Base-by-base conservation (phyloP, 2,888 invertebrate species). In the Hirtodrosophila trivittata region DNA sequence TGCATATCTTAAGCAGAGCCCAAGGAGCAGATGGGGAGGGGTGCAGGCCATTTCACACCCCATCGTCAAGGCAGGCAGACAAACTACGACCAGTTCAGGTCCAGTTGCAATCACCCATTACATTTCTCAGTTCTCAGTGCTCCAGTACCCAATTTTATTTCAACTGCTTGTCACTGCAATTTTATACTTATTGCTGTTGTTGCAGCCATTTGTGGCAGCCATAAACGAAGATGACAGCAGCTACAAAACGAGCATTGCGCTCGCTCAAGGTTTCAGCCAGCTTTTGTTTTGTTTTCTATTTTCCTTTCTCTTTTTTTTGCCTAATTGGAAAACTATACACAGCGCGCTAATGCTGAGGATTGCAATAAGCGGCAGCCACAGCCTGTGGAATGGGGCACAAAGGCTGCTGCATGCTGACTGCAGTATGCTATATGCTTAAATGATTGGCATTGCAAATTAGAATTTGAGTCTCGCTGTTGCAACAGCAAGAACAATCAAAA, bases 321-420 rank as follows among this genome's bases (percentile, higher is more conserved):
- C 58, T 80, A 81, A 81, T 86, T 81, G 80, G 80, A 81, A 86
- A 86, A 70, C 86, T 76, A 83, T 76, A 74, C 66, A 57, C 57
- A 82, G 39, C 46, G 33, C 46, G 67, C 57, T 42, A 47, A 54
- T 43, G 32, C 45, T 37, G 35, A 49, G 5, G 13, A 9, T 21
- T 21, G 30, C 30, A 30, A 30, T n/a, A 30, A n/a, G n/a, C n/a
- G 1, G 30, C 30, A 30, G n/a, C 12, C 26, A 30, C 41, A 46
- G 46, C 18, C 35, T 14, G 33, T 33, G 33, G 43, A 16, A 18
- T 16, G 14, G 32, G n/a, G 55, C 45, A 33, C 47, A 35, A 38
- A 35, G 30, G 57, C 46, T 45, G 30, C 4, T 32, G 43, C 35
- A 56, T 39, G 55, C 18, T 25, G 52, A 38, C 10, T 18, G 49